A percentile compares a stretch with the other conserved stretches of the same genome.
These are phyloP conservation scores for Dysmachus trigonus DNA, from an alignment of 2,888 invertebrate genomes.

Conservation along the genomic window DNA sequence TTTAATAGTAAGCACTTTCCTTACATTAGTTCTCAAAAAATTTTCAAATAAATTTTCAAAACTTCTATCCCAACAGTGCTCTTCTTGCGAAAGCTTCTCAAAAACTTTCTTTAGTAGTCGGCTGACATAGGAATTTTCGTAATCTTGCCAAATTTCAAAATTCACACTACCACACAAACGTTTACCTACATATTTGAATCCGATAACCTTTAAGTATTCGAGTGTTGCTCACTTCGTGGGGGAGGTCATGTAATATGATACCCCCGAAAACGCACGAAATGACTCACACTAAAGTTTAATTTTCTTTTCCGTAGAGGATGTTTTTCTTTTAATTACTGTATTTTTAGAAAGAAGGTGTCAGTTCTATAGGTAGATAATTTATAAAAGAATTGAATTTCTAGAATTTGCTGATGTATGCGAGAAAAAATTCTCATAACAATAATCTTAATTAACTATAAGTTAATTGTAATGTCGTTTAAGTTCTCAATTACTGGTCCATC, in stretches of 20 bases:
- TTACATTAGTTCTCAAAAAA: background rate
- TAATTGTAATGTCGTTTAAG: background rate
- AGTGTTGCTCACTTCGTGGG: background rate
- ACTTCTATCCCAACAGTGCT: background rate
- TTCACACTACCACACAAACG: background rate
- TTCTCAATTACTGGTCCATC: background rate
- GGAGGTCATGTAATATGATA: background rate
- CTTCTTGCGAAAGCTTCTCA: background rate
- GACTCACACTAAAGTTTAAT: background rate
- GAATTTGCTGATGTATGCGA: background rate
- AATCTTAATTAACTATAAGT: background rate
- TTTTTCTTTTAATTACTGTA: background rate
- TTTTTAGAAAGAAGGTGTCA: background rate
- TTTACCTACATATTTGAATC: background rate
- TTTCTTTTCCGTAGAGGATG: background rate
- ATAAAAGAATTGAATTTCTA: background rate
- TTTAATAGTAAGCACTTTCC: too few relatives aligned
- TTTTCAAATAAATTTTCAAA: background rate
- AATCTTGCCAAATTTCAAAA: background rate
- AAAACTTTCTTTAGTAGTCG: conserved; percentile 55
- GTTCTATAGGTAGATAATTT: background rate
- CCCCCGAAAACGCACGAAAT: background rate
- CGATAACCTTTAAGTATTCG: background rate
- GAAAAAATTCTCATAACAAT: background rate
- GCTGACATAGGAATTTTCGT: background rate